Conservation (phyloP, 2,888 invertebrate genomes). For the Parnassius mnemosyne region DNA sequence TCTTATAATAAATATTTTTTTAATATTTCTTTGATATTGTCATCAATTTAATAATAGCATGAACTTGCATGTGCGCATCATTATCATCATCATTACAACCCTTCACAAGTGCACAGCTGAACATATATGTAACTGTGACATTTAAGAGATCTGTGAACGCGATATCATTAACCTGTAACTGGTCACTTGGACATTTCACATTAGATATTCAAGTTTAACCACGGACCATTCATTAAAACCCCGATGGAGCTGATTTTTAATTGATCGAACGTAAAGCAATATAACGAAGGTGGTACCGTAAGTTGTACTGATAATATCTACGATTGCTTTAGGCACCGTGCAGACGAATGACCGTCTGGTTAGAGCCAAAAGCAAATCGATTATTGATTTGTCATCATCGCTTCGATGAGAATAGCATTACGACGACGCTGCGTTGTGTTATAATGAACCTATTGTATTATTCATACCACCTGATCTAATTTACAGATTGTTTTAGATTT, state of each 20-base stretch:
- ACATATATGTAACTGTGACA: not conserved
- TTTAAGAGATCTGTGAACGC: too few relatives aligned
- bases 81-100: not conserved
- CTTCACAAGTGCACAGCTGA: not conserved
- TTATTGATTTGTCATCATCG: constrained; percentile 18
- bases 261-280: not conserved
- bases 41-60: too few relatives aligned
- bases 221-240: not conserved
- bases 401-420: not conserved
- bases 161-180: too few relatives aligned
- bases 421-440: not conserved
- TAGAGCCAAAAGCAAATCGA: constrained; percentile 6
- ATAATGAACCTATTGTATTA: constrained; percentile 9
- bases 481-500: not conserved
- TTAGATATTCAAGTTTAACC: not conserved
- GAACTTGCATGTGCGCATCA: too few relatives aligned
- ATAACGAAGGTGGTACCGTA: not conserved
- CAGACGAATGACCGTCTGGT: not conserved
- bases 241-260: not conserved
- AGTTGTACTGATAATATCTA: not conserved
- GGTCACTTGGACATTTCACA: not conserved
- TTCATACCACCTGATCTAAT: not conserved
- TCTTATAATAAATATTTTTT: too few relatives aligned
- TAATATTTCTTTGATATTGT: too few relatives aligned
- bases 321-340: not conserved